Percentiles rank a stretch among this genome's conserved stretches.
These are phyloP conservation scores for Chouioia cunea DNA, from an alignment of 2,888 invertebrate genomes.

Conservation along the genomic window DNA sequence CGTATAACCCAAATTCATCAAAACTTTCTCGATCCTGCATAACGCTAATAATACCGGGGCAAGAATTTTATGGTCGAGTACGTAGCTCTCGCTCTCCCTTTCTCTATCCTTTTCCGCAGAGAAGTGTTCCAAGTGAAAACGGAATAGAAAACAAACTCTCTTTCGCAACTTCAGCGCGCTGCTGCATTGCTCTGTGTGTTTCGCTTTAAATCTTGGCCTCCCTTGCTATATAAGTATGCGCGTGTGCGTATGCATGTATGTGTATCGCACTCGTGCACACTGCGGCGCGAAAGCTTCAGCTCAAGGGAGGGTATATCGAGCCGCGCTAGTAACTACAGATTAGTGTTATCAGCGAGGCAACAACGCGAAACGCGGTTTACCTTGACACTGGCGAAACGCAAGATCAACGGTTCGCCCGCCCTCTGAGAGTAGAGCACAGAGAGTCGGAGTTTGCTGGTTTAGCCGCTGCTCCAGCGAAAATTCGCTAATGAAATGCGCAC, in stretches of 20 bases:
- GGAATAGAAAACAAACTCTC: not conserved
- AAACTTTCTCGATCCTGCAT: constrained; percentile 14
- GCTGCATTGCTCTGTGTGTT: constrained; percentile 15
- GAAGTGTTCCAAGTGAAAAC: constrained; percentile 11
- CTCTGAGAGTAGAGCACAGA: not conserved
- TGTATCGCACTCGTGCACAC: constrained; percentile 38
- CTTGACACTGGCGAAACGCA: constrained; percentile 65
- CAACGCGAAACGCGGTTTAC: constrained; percentile 67
- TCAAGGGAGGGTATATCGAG: constrained; percentile 13
- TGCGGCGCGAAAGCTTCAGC: constrained; percentile 29
- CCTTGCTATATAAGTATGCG: not conserved
- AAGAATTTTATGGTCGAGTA: not conserved
- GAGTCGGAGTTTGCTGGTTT: constrained; percentile 34
- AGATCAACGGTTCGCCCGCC: constrained; percentile 53
- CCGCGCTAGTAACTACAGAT: constrained; percentile 65
- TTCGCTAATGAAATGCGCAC: constrained; percentile 38
- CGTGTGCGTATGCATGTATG: not conserved
- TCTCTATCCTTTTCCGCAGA: not conserved
- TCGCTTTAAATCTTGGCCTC: not conserved
- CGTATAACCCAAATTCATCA: constrained; percentile 20
- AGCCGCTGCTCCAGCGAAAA: constrained; percentile 39
- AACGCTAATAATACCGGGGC: constrained; percentile 3
- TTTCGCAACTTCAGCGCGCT: constrained; percentile 7
- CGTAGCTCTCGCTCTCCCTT: too few species aligned
- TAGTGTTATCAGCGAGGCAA: constrained; percentile 67